Evolutionary conservation across 2,888 invertebrate genomes (phyloP).

Genomic region (Cryptocephalus primarius): DNA sequence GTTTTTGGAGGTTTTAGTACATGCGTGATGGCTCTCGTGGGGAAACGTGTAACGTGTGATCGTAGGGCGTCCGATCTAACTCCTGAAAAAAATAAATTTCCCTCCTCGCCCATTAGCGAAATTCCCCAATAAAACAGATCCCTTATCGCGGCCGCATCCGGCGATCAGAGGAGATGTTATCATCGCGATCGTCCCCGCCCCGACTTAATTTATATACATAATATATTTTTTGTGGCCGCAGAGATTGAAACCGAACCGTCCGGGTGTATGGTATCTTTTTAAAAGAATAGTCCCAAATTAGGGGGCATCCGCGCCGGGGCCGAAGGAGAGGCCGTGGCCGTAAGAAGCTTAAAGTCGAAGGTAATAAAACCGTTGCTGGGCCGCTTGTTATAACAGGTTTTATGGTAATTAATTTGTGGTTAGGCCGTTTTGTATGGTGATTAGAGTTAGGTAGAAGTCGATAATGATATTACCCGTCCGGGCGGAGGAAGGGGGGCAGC

Average conservation of each 20-base stretch:
- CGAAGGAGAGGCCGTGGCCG: constrained; percentile 11
- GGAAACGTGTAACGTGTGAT: no score
- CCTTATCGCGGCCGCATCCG: no score
- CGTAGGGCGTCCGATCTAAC: no score
- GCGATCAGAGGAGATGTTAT: constrained; percentile 1
- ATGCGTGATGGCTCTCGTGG: no score
- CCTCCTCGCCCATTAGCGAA: no score
- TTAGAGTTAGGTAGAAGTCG: constrained; percentile 10
- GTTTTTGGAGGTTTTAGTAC: no score
- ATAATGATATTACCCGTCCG: constrained; percentile 11
- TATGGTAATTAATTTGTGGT: constrained; percentile 17
- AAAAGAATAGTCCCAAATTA: constrained; percentile 19
- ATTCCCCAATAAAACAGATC: no score
- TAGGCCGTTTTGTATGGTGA: constrained; percentile 12
- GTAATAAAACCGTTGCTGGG: constrained; percentile 15
- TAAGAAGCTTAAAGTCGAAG: constrained; percentile 15
- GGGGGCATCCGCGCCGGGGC: constrained; percentile 16
- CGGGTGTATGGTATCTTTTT: constrained; percentile 14
- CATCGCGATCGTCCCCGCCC: constrained; percentile 1
- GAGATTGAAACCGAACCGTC: constrained; percentile 3
- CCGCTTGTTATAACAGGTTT: constrained; percentile 17
- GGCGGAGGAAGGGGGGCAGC: not conserved
- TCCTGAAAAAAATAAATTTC: no score
- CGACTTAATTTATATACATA: constrained; percentile 3
- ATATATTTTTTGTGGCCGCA: not conserved